phyloP scores from a whole-genome alignment of 1,140 invertebrate genomes.

The Calephelis virginiensis region DNA sequence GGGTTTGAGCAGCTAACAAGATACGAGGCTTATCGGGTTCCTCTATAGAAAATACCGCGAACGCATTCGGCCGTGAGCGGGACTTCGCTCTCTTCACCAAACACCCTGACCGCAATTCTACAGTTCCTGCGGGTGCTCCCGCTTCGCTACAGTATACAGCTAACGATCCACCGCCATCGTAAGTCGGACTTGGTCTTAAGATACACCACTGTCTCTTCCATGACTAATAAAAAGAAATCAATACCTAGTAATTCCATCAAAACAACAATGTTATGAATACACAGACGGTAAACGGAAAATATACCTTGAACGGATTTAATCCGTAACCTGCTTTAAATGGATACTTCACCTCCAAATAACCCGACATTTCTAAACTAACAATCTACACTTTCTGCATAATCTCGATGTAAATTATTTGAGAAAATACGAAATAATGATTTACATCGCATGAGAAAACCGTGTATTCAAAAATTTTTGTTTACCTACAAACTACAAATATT shows the following conservation, averaged over 20 bases:
- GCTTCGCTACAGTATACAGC: conserved; percentile 69
- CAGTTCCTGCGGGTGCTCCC: conserved; percentile 56
- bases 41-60: conserved; percentile 59
- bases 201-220: conserved; percentile 75
- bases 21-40: conserved; percentile 59
- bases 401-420: conserved; percentile 24
- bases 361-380: conserved; percentile 49
- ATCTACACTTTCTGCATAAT: conserved; percentile 27
- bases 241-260: conserved; percentile 33
- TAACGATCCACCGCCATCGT: conserved; percentile 54
- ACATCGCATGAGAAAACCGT: conserved; percentile 39
- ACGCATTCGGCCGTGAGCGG: conserved; percentile 59
- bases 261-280: conserved; percentile 25
- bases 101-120: conserved; percentile 56
- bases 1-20: conserved; percentile 52
- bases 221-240: conserved; percentile 55
- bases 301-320: conserved; percentile 70
- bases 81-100: conserved; percentile 62
- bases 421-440: conserved; percentile 24
- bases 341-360: conserved; percentile 71
- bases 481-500: conserved; percentile 29
- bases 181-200: conserved; percentile 57
- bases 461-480: conserved; percentile 41
- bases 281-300: conserved; percentile 31
- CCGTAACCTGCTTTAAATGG: conserved; percentile 64